These are phyloP conservation scores for Meghimatium bilineatum DNA, from an alignment of 2,888 invertebrate genomes.

Conservation along the genomic window DNA sequence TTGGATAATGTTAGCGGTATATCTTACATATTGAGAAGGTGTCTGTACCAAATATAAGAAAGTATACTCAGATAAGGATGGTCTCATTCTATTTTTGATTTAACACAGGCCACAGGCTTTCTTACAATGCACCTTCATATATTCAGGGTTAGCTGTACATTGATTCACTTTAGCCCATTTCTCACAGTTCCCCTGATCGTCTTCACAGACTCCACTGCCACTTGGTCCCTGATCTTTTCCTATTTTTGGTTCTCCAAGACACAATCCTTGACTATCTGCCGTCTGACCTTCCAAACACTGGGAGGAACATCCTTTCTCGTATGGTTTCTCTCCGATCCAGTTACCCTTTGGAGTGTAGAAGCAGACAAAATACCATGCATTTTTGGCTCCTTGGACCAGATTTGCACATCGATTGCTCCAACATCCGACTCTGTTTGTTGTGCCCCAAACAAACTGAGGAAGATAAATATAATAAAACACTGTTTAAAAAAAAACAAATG, in stretches of 20 bases:
- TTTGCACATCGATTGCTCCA: slow-evolving; percentile 26
- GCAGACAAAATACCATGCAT: slow-evolving; percentile 54
- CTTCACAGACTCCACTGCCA: slow-evolving; percentile 11
- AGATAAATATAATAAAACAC: no score
- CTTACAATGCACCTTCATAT: slow-evolving; percentile 42
- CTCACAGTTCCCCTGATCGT: neutral
- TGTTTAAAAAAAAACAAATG: no score
- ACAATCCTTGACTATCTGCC: slow-evolving; percentile 46
- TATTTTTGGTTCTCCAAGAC: slow-evolving; percentile 43
- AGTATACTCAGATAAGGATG: no score
- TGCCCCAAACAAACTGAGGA: slow-evolving; percentile 50
- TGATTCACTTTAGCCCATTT: neutral
- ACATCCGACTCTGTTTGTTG: slow-evolving; percentile 45
- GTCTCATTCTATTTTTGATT: no score
- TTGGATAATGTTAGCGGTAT: no score
- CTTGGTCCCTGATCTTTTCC: neutral
- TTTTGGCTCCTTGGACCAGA: slow-evolving; percentile 6
- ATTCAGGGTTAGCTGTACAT: slow-evolving; percentile 22
- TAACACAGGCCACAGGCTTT: slow-evolving; percentile 5
- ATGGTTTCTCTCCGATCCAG: slow-evolving; percentile 48
- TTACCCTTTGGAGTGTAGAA: slow-evolving; percentile 53
- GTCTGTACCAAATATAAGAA: no score
- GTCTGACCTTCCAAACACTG: slow-evolving; percentile 44
- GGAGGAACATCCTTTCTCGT: slow-evolving; percentile 24
- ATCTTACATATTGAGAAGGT: no score